phyloP scores from a whole-genome alignment of 2,113 vertebrate genomes.

The Cinclus mexicanus region DNA sequence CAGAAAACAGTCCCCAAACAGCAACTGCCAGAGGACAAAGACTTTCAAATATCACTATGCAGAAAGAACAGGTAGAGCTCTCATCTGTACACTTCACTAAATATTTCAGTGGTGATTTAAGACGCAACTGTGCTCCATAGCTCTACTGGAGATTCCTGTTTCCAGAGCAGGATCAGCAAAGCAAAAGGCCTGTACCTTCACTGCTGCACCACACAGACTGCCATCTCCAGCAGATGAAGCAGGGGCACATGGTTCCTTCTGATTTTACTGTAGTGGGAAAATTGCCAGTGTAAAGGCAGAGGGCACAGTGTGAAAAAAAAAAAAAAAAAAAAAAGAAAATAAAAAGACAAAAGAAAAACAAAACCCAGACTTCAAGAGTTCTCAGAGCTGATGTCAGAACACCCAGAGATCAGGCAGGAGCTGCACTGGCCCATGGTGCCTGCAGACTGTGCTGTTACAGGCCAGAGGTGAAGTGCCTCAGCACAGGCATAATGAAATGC shows the following conservation, averaged over 20 bases:
- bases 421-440: fast-evolving
- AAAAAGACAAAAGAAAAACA: neutral
- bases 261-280: neutral
- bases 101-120: neutral
- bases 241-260: neutral
- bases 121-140: neutral
- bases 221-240: neutral
- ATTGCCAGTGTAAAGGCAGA: neutral
- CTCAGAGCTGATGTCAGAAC: neutral
- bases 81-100: neutral
- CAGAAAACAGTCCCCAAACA: neutral
- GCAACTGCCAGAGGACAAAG: neutral
- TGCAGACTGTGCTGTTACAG: neutral
- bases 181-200: neutral
- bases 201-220: neutral
- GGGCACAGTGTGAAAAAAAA: neutral
- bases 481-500: neutral
- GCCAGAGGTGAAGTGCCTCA: neutral
- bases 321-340: too few relatives aligned
- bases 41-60: neutral
- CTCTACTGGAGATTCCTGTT: neutral
- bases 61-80: neutral
- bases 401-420: fast-evolving
- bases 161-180: neutral
- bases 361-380: neutral